phyloP scores from a whole-genome alignment of 2,888 invertebrate genomes.

The Protonemura montana region DNA sequence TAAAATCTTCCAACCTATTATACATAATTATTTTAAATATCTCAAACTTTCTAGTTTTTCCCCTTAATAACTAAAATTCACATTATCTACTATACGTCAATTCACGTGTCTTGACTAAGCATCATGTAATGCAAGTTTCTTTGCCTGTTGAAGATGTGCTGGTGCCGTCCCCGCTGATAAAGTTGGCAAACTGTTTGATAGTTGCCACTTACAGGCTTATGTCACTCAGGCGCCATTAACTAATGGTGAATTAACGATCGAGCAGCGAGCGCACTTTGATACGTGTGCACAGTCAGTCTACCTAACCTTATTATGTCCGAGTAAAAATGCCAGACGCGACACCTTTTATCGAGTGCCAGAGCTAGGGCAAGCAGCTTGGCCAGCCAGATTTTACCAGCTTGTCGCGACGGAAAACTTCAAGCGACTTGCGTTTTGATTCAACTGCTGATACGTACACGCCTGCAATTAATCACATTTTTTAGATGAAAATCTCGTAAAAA shows the following conservation, averaged over 20 bases:
- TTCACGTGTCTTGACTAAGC: not conserved
- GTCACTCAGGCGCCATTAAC: not conserved
- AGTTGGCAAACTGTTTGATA: not conserved
- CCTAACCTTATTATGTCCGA: not conserved
- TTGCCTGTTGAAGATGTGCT: not conserved
- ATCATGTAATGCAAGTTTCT: not conserved
- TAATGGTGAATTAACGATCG: not conserved
- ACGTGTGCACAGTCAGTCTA: not conserved
- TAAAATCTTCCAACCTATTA: not conserved
- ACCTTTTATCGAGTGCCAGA: not conserved
- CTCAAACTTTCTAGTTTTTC: not conserved
- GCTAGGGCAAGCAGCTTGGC: not conserved
- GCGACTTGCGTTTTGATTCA: not conserved
- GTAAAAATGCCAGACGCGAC: not conserved
- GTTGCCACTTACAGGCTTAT: not conserved
- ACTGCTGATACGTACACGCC: not conserved
- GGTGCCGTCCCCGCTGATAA: not conserved
- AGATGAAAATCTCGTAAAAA: not conserved
- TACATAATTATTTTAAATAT: not conserved
- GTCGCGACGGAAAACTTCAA: not conserved
- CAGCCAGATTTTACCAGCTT: not conserved
- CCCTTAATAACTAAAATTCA: not conserved
- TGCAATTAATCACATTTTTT: not conserved
- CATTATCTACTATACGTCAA: not conserved
- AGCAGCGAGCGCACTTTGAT: not conserved